Evolutionary conservation across 2,113 vertebrate species (phyloP).

Genomic region (Protobothrops mucrosquamatus): DNA sequence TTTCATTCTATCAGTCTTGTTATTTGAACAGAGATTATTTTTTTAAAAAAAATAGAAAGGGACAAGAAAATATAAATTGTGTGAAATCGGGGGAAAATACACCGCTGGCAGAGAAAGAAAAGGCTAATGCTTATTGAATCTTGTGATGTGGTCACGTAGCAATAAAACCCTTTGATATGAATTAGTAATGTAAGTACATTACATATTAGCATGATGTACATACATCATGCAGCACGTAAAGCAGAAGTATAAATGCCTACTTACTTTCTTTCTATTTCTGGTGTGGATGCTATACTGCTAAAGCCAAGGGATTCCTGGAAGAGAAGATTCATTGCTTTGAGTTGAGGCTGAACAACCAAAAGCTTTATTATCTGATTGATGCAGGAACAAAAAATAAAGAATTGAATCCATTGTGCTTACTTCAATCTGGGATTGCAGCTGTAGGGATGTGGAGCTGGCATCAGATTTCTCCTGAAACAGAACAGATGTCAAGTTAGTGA

Average conservation of each 20-base stretch:
- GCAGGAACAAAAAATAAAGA: constrained; percentile 47
- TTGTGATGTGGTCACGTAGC: background rate
- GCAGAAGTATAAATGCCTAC: constrained; percentile 47
- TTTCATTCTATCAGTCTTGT: background rate
- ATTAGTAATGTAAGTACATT: background rate
- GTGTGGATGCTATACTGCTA: constrained; percentile 86
- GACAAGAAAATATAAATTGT: background rate
- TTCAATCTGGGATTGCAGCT: constrained; percentile 90
- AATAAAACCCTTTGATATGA: background rate
- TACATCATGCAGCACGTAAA: fast-evolving
- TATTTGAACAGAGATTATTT: background rate
- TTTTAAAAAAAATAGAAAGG: background rate
- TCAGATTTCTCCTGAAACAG: constrained; percentile 90
- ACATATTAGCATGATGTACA: no score
- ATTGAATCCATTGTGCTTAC: constrained; percentile 70
- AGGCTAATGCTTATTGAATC: background rate
- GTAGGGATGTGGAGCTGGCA: constrained; percentile 80
- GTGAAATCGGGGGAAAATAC: background rate
- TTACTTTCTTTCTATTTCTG: constrained; percentile 95
- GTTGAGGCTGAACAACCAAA: constrained; percentile 6
- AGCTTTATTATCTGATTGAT: constrained; percentile 33
- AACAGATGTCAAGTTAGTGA: constrained; percentile 65
- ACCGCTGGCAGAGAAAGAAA: background rate
- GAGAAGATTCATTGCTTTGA: constrained; percentile 54
- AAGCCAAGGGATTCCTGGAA: constrained; percentile 90